Evolutionary conservation across 1,140 invertebrate species (phyloP), one percentile per base, ranked within the genome.

Genomic region (Lanistes nyassanus): DNA sequence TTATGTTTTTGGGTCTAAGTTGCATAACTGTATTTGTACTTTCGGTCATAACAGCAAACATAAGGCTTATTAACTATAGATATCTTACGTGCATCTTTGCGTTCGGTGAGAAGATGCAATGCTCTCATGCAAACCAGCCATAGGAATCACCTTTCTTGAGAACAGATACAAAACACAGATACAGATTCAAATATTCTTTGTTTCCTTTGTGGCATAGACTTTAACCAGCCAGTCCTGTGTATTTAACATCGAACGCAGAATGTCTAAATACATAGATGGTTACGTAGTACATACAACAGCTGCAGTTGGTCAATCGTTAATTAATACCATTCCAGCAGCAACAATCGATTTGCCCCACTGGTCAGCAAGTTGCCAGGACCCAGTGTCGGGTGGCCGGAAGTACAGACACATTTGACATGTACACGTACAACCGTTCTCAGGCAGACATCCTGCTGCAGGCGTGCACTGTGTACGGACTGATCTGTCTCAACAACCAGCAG

Each of bases 401-500:
- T 56, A 72, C 37, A 23, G 70, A 60, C 23, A 60, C 23, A 53
- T 72, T 72, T 21, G 70, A 60, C 23, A 39, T 23, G 55, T 60
- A 29, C 53, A 62, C 70, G 9, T 47, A 47, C 34, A 58, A 55
- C 29, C 34, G 36, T 55, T 39, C 31, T 34, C 29, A 56, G 11
- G 6, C 3, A 6, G 56, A 72, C 55, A 19, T 19, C 6, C 37
- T 72, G n/a, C 19, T 72, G 2, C 70, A 72, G 56, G 53, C 70
- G 19, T 72, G 70, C 56, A 60, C 29, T 55, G 39, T 26, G 4
- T 37, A 58, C 34, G 70, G 70, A 19, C 21, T 72, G 55, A 62
- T 72, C 55, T 72, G 70, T 21, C 70, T 72, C 7, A 72, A 72
- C 56, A 16, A 26, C 3, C 55, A 72, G 34, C 70, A 72, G 36